phyloP scores from a whole-genome alignment of 2,888 invertebrate species.

The Apotomis turbidana region DNA sequence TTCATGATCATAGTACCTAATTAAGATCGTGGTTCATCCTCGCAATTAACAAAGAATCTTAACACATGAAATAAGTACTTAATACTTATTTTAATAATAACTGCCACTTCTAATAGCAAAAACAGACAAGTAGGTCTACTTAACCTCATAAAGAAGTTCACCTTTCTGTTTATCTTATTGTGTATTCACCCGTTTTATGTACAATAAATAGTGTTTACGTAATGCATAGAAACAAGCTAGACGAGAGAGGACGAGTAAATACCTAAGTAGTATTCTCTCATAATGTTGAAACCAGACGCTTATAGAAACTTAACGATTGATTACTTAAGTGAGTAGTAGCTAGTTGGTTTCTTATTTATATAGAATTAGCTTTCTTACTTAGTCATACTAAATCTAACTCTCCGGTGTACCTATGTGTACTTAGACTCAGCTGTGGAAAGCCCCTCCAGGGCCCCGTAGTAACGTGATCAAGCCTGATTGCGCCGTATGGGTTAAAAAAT shows the following conservation, averaged over 20 bases:
- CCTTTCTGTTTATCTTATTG: not conserved
- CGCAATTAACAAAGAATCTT: no score
- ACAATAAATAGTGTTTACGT: slow-evolving; percentile 14
- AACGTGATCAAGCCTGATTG: no score
- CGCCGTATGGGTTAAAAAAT: no score
- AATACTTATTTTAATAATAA: no score
- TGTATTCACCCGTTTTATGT: slow-evolving; percentile 1
- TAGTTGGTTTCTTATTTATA: slow-evolving; percentile 4
- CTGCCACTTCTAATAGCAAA: not conserved
- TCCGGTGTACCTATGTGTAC: not conserved
- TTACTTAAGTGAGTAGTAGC: not conserved
- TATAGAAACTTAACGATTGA: slow-evolving; percentile 27
- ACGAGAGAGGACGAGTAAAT: slow-evolving; percentile 5
- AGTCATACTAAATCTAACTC: not conserved
- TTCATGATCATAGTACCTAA: no score
- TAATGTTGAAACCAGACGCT: slow-evolving; percentile 27
- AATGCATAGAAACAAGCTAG: slow-evolving; percentile 9
- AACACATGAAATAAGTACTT: no score
- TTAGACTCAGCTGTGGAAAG: no score
- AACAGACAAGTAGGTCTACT: not conserved
- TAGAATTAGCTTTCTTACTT: slow-evolving; percentile 14
- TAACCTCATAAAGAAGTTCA: not conserved
- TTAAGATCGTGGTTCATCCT: no score
- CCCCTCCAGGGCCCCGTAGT: no score
- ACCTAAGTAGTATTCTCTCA: slow-evolving; percentile 9